Percentiles rank a stretch among this genome's conserved stretches.
Evolutionary conservation across 2,113 vertebrate genomes (phyloP).

Genomic region (Cololabis saira): DNA sequence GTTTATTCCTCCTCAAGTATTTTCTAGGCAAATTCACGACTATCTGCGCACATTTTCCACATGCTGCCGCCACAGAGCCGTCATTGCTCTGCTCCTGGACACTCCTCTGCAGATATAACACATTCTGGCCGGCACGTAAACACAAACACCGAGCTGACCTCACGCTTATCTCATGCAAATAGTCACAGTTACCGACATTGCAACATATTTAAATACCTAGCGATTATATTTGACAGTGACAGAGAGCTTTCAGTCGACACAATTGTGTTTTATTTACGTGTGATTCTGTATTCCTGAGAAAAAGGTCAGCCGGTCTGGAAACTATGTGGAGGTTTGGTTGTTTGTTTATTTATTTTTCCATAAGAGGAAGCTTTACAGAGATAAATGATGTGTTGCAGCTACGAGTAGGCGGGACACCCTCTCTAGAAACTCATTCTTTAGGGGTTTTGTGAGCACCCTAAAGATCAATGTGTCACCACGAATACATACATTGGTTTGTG

Average conservation of each 20-base stretch:
- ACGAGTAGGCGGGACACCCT: too few relatives aligned
- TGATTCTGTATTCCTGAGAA: constrained; percentile 17
- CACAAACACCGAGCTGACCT: constrained; percentile 8
- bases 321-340: background rate
- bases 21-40: background rate
- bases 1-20: background rate
- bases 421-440: too few relatives aligned
- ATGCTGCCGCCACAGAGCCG: background rate
- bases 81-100: background rate
- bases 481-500: too few relatives aligned
- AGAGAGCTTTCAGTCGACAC: background rate
- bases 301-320: background rate
- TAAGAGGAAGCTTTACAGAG: too few relatives aligned
- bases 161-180: constrained; percentile 66
- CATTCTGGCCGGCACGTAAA: constrained; percentile 1
- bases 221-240: constrained; percentile 26
- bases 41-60: background rate
- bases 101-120: background rate
- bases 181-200: constrained; percentile 2
- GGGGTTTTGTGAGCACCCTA: too few relatives aligned
- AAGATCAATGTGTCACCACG: too few relatives aligned
- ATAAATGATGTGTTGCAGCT: too few relatives aligned
- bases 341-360: too few relatives aligned
- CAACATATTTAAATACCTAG: constrained; percentile 44
- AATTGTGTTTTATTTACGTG: constrained; percentile 23